Evolutionary conservation across 2,113 vertebrate genomes (phyloP).

Genomic region (Corvus cornix): DNA sequence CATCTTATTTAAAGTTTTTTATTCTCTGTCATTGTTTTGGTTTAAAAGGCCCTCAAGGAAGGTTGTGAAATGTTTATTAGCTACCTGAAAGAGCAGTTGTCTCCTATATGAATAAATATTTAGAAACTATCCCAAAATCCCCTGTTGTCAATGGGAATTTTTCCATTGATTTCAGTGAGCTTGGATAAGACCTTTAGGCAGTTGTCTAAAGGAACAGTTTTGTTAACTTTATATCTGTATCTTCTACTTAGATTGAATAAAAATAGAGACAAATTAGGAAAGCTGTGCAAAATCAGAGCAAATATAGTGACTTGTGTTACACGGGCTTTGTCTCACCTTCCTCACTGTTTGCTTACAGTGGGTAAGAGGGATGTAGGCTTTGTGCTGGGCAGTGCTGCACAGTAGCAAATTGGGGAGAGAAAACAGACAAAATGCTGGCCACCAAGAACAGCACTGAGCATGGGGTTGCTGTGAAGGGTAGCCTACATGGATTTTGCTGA

Average conservation of each 20-base stretch:
- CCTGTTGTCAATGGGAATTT: not conserved
- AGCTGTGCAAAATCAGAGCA: not conserved
- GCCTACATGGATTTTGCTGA: not conserved
- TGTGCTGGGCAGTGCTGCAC: not conserved
- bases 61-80: not conserved
- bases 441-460: not conserved
- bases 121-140: not conserved
- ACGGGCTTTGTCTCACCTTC: not conserved
- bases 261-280: not conserved
- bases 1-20: slow-evolving; percentile 1
- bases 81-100: not conserved
- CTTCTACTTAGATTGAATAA: not conserved
- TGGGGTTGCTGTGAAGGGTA: not conserved
- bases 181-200: not conserved
- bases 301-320: not conserved
- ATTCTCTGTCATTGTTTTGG: not conserved
- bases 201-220: not conserved
- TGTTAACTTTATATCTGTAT: not conserved
- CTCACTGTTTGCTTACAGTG: not conserved
- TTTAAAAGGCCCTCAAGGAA: slow-evolving; percentile 30
- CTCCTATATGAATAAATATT: not conserved
- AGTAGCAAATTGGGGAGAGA: not conserved
- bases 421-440: not conserved
- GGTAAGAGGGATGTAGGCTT: not conserved
- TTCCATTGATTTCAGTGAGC: not conserved